Percentiles rank a stretch among this genome's conserved stretches.
Conservation (phyloP, 2,888 invertebrate genomes). For the Ormyrus pomaceus region DNA sequence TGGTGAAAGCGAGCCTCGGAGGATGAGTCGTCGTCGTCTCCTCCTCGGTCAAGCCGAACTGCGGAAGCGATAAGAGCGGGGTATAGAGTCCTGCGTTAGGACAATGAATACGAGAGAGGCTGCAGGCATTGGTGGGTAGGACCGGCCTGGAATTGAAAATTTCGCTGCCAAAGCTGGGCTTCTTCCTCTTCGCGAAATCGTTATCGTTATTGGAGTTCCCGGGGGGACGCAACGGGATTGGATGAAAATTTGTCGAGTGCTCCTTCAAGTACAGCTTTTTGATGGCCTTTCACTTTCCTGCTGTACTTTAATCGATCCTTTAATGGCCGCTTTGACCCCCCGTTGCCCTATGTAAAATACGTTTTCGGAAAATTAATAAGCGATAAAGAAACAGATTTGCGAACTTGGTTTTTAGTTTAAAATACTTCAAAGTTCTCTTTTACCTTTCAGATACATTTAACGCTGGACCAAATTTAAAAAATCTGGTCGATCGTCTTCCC, state of each 20-base stretch:
- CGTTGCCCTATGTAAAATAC: too few species aligned
- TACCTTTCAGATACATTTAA: too few species aligned
- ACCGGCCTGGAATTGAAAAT: conserved; percentile 47
- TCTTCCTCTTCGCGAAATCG: conserved; percentile 43
- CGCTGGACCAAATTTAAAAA: too few species aligned
- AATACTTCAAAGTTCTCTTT: too few species aligned
- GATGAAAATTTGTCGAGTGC: conserved; percentile 43
- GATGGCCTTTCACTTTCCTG: background rate
- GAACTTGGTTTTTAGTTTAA: too few species aligned
- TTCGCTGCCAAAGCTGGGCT: conserved; percentile 4
- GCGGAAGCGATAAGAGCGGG: conserved; percentile 47
- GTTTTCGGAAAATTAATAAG: too few species aligned
- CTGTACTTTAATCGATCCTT: too few species aligned
- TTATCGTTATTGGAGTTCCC: conserved; percentile 49
- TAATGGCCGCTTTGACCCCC: too few species aligned
- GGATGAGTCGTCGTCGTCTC: conserved; percentile 1
- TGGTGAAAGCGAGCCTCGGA: background rate
- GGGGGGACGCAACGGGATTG: conserved; percentile 13
- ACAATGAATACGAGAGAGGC: conserved; percentile 46
- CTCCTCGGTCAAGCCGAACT: conserved; percentile 49
- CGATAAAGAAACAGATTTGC: too few species aligned
- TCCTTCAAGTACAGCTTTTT: background rate
- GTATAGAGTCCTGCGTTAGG: conserved; percentile 24
- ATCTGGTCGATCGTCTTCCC: background rate
- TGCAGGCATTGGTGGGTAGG: conserved; percentile 5